These are phyloP conservation scores for Tenthredo mesomela DNA, from an alignment of 2,888 invertebrate genomes.

Conservation along the genomic window DNA sequence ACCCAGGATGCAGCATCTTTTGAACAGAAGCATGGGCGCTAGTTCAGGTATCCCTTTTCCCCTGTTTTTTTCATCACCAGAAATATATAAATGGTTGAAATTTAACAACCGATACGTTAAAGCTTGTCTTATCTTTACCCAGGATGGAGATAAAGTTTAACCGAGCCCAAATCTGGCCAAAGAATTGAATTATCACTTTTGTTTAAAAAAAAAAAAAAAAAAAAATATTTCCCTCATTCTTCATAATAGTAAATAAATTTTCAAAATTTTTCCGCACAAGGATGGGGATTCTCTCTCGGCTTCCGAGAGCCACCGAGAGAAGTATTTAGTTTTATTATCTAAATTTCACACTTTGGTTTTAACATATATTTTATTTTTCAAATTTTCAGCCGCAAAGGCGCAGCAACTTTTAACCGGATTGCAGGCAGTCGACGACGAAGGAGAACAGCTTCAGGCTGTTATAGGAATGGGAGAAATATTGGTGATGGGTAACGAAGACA, in stretches of 20 bases:
- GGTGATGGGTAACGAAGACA: constrained; percentile 99
- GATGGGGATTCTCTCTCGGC: not conserved
- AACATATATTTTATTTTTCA: not conserved
- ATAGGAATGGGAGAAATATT: constrained; percentile 99
- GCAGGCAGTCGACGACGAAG: constrained; percentile 96
- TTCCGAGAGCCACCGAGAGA: not conserved
- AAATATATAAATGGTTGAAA: not conserved
- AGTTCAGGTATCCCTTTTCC: constrained; percentile 82
- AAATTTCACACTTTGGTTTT: not conserved
- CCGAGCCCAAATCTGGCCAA: constrained; percentile 33
- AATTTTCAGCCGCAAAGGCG: constrained; percentile 88
- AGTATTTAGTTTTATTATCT: not conserved
- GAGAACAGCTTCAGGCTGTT: constrained; percentile 96
- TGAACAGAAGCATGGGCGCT: constrained; percentile 96
- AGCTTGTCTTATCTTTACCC: not conserved
- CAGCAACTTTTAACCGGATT: constrained; percentile 95
- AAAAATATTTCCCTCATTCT: not conserved
- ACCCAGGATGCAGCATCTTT: constrained; percentile 96
- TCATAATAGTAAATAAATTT: not conserved
- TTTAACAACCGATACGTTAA: not conserved
- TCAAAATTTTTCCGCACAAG: not conserved
- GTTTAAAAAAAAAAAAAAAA: too few relatives aligned
- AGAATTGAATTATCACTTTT: not conserved
- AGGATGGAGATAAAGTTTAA: constrained; percentile 32
- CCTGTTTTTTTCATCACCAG: not conserved